These are phyloP conservation scores for Alces alces DNA, from an alignment of 2,113 vertebrate genomes.

Conservation along the genomic window DNA sequence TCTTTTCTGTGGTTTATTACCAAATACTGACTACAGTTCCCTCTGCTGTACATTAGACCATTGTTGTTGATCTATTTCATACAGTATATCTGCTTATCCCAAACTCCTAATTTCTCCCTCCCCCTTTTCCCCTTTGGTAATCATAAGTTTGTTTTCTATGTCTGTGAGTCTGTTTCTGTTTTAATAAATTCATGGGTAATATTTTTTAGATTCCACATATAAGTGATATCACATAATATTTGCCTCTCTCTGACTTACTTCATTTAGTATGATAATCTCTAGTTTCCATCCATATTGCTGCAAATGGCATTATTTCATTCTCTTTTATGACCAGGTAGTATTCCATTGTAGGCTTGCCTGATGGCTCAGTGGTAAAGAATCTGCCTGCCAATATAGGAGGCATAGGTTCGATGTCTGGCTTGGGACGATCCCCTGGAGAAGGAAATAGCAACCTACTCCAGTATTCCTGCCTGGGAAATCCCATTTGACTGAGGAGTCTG, in stretches of 20 bases:
- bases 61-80: background rate
- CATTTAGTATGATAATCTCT: background rate
- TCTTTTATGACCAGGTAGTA: background rate
- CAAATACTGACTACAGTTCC: background rate
- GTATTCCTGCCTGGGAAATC: background rate
- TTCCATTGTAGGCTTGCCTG: background rate
- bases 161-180: background rate
- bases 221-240: background rate
- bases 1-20: background rate
- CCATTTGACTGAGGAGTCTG: background rate
- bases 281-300: background rate
- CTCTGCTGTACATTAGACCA: background rate
- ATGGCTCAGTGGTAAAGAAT: background rate
- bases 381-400: background rate
- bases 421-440: background rate
- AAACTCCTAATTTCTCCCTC: background rate
- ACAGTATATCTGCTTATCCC: background rate
- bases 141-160: background rate
- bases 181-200: background rate
- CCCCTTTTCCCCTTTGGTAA: background rate
- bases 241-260: background rate
- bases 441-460: background rate
- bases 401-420: background rate
- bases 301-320: background rate
- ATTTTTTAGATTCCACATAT: background rate